phyloP scores from a whole-genome alignment of 2,113 vertebrate species.

The Clarias gariepinus region DNA sequence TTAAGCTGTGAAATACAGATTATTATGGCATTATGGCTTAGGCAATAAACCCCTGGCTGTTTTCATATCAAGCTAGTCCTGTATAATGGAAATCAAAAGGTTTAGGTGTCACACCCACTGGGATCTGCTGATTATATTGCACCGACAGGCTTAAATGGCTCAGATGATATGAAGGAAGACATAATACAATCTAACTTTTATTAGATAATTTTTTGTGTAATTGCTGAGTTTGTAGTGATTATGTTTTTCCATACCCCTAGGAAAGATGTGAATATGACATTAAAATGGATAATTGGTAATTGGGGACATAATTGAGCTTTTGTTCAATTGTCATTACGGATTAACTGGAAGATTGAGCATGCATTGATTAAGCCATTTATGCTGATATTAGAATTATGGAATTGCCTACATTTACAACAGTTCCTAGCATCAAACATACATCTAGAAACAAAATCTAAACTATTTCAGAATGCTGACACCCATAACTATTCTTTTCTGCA shows the following conservation, averaged over 20 bases:
- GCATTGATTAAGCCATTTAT: slow-evolving; percentile 12
- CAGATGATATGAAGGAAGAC: slow-evolving; percentile 15
- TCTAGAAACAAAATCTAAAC: background rate
- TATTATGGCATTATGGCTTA: background rate
- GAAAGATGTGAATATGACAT: slow-evolving; percentile 5
- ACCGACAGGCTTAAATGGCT: background rate
- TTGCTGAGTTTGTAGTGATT: background rate
- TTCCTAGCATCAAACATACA: background rate
- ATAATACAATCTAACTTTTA: slow-evolving; percentile 4
- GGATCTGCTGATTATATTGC: slow-evolving; percentile 6
- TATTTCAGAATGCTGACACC: background rate
- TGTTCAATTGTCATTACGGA: slow-evolving; percentile 36
- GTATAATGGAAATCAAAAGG: background rate
- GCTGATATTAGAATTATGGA: background rate
- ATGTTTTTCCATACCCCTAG: background rate
- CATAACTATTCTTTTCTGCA: background rate
- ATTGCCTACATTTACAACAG: background rate
- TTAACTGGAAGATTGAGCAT: slow-evolving; percentile 4
- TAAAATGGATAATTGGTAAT: slow-evolving; percentile 20
- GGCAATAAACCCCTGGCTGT: background rate
- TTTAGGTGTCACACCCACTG: background rate
- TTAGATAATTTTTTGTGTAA: slow-evolving; percentile 9
- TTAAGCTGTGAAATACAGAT: background rate
- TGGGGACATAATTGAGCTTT: slow-evolving; percentile 24
- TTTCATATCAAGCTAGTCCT: slow-evolving; percentile 1